Evolutionary conservation across 1,140 invertebrate genomes (phyloP), one percentile per base, ranked within the genome.

Genomic region (Zaprionus gabonicus): DNA sequence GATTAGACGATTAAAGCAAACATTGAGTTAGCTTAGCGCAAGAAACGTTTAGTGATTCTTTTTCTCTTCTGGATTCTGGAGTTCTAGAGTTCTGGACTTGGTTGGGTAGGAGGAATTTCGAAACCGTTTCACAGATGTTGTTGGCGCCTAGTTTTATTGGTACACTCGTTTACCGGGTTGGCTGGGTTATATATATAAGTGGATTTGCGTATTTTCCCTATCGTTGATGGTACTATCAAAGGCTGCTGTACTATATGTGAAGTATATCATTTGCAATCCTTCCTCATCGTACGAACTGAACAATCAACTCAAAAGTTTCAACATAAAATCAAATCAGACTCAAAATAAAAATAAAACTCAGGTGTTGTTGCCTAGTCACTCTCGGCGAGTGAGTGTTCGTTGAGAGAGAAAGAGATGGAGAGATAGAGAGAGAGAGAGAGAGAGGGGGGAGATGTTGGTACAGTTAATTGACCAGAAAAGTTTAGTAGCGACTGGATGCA

Each of bases 241-340:
- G 86, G 85, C 86, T 90, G 79, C 85, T 81, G 85, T 88, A 88
- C 81, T 80, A 77, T 82, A 91, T 90, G 86, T 90, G 85, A 90
- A 91, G 82, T 85, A 90, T 90, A 90, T 90, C 55, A 80, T 87
- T 88, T 77, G 64, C 79, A 82, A 90, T 90, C 79, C 86, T 82
- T 82, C 62, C 65, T 82, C 55, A 63, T 72, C 56, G 76, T 75
- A 74, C 49, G 73, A 80, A 90, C 65, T 63, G 56, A 88, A 78
- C n/a, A 66, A 57, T 74, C 49, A 78, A 87, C 80, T 49, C 17
- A 87, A 88, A 88, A 88, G 25, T 65, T 76, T 36, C 23, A 36
- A 76, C 65, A 72, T 56, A 74, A 82, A 67, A 66, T 72, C 41
- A 79, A 83, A 46, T 71, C 46, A 83, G 59, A 69, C 38, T 67